phyloP scores from a whole-genome alignment of 2,797 vertebrate species.

The Coendou prehensilis region DNA sequence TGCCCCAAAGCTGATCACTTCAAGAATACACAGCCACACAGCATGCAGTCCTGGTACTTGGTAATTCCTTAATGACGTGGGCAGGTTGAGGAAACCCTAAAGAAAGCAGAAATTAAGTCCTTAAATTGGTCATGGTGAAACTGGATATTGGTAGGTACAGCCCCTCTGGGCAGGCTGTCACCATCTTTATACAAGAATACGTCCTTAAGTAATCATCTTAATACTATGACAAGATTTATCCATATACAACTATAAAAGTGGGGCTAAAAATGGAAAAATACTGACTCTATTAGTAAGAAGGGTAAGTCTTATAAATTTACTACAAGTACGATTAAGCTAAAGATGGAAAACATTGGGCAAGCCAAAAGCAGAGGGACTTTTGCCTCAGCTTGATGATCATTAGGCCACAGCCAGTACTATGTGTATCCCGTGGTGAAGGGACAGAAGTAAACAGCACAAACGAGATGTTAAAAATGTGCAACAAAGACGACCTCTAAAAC shows the following conservation, averaged over 20 bases:
- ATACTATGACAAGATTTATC: constrained; percentile 29
- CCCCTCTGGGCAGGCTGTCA: neutral
- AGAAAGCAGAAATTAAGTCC: neutral
- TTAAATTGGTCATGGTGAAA: neutral
- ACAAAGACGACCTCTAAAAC: constrained; percentile 17
- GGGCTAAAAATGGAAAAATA: constrained; percentile 41
- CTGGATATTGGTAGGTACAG: neutral
- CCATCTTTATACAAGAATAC: neutral
- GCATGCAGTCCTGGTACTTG: neutral
- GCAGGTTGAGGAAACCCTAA: neutral
- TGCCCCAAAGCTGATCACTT: neutral
- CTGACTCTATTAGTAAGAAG: neutral
- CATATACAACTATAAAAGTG: neutral
- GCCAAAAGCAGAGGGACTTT: constrained; percentile 18
- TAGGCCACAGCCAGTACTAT: neutral
- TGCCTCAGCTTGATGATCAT: neutral
- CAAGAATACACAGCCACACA: neutral
- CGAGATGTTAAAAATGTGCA: neutral
- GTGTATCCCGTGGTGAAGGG: neutral
- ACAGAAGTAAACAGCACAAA: neutral
- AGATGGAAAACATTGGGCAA: neutral
- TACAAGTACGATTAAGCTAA: neutral
- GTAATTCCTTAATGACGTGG: neutral
- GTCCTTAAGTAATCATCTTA: constrained; percentile 50
- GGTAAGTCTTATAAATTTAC: neutral